A percentile compares a stretch with the other conserved stretches of the same genome.
Conservation (phyloP, 2,113 vertebrate genomes). For the Galeopterus variegatus region DNA sequence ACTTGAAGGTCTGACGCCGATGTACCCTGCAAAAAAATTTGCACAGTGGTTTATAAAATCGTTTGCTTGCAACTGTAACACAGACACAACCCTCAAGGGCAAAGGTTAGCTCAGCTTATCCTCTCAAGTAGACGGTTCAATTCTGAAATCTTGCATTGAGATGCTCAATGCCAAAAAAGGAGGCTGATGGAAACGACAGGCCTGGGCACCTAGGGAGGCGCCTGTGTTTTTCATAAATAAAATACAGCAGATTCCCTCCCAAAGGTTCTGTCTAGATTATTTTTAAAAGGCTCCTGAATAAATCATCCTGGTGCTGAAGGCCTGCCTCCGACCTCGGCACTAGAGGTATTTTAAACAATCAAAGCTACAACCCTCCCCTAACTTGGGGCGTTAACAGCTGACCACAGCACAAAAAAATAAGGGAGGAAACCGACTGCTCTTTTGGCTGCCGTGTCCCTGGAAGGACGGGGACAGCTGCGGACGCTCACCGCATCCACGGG, state of each 20-base stretch:
- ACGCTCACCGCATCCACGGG: background rate
- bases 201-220: background rate
- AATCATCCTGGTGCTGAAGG: background rate
- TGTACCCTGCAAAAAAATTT: constrained; percentile 62
- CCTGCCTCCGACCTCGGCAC: background rate
- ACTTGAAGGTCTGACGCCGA: background rate
- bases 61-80: background rate
- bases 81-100: background rate
- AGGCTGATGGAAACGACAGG: background rate
- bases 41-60: background rate
- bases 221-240: background rate
- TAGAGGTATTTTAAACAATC: background rate
- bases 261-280: background rate
- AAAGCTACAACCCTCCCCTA: background rate
- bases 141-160: background rate
- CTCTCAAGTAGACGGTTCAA: background rate
- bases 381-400: background rate
- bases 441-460: background rate
- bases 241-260: background rate
- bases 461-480: constrained; percentile 71
- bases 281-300: background rate
- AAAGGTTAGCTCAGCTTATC: background rate
- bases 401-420: background rate
- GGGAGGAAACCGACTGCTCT: background rate
- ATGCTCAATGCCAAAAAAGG: background rate